Evolutionary conservation across 2,888 invertebrate genomes (phyloP).

Genomic region (Himalopsyche japonica): DNA sequence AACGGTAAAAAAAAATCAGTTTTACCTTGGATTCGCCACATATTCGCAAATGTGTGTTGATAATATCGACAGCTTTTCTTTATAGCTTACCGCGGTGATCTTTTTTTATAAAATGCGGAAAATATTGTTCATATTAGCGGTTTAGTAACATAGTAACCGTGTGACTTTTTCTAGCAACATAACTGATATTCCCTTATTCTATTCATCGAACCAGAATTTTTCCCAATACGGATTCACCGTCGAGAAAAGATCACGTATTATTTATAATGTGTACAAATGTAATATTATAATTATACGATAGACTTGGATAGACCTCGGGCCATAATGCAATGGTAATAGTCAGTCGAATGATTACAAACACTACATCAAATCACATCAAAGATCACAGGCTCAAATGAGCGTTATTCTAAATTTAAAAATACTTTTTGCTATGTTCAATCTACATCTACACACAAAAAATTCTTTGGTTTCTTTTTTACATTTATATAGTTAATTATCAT

Average conservation of each 20-base stretch:
- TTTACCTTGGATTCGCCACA: no score
- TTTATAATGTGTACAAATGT: slow-evolving; percentile 1
- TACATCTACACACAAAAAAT: no score
- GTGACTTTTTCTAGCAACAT: not conserved
- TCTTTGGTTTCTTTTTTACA: no score
- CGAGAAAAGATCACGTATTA: not conserved
- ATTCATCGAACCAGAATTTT: slow-evolving; percentile 12
- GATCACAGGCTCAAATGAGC: not conserved
- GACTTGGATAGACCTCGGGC: not conserved
- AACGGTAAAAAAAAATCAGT: no score
- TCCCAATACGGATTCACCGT: slow-evolving; percentile 14
- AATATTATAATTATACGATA: not conserved
- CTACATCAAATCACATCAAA: not conserved
- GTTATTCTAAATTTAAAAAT: no score
- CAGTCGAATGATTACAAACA: not conserved
- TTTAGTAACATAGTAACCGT: not conserved
- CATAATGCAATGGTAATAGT: not conserved
- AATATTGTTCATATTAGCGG: not conserved
- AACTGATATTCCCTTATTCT: slow-evolving; percentile 15
- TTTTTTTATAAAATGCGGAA: not conserved
- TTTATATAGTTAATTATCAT: no score
- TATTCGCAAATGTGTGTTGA: not conserved
- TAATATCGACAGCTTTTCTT: not conserved
- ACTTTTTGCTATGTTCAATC: no score
- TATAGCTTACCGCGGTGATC: not conserved